These are phyloP conservation scores for Barypeithes pellucidus DNA, from an alignment of 2,888 invertebrate species.

Conservation along the genomic window DNA sequence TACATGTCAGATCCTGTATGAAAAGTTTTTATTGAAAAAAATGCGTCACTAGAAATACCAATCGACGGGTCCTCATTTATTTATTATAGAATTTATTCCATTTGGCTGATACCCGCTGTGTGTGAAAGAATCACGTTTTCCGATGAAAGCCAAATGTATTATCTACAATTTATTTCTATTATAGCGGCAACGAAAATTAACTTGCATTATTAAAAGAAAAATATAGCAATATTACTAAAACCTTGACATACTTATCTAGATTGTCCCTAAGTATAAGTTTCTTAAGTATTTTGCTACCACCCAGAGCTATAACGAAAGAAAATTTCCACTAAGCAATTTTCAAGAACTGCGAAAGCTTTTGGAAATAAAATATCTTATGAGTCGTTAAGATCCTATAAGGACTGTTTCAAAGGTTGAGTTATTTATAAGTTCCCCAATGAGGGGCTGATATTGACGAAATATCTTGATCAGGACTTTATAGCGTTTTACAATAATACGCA, in stretches of 20 bases:
- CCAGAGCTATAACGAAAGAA: slow-evolving; percentile 8
- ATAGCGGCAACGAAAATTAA: neutral
- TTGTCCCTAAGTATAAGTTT: neutral
- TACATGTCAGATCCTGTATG: too few relatives aligned
- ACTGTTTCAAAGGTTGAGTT: neutral
- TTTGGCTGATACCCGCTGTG: too few relatives aligned
- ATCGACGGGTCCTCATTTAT: too few relatives aligned
- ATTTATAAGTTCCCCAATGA: neutral
- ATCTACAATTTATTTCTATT: neutral
- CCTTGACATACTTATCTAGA: slow-evolving; percentile 3
- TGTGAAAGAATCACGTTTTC: too few relatives aligned
- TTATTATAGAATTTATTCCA: too few relatives aligned
- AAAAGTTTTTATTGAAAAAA: too few relatives aligned
- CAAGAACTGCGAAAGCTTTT: slow-evolving; percentile 9
- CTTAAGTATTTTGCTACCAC: neutral
- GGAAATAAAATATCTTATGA: slow-evolving; percentile 1
- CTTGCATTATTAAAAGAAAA: neutral
- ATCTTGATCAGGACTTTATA: neutral
- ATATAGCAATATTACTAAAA: neutral
- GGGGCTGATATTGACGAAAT: neutral
- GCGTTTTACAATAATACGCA: neutral
- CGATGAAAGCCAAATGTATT: too few relatives aligned
- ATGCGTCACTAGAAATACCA: too few relatives aligned
- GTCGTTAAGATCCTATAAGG: neutral
- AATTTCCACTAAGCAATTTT: neutral